These are phyloP conservation scores for Ispidina lecontei DNA, from an alignment of 2,797 vertebrate genomes.

Conservation along the genomic window DNA sequence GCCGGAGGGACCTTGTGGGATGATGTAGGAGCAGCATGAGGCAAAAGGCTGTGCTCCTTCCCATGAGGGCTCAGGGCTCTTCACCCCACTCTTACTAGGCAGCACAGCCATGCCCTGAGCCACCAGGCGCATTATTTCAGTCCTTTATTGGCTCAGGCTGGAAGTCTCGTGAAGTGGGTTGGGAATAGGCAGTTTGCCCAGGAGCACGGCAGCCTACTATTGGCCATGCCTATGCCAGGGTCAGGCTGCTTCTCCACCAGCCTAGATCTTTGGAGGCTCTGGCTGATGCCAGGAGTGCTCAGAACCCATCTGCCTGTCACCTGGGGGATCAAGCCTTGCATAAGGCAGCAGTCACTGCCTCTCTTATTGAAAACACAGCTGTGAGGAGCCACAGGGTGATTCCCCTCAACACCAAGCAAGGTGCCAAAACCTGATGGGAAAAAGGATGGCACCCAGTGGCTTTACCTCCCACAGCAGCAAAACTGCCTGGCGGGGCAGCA, in stretches of 20 bases:
- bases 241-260: neutral
- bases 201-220: rapidly evolving
- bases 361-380: neutral
- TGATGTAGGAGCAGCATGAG: rapidly evolving
- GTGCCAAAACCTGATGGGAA: neutral
- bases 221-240: rapidly evolving
- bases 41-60: rapidly evolving
- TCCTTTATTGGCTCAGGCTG: neutral
- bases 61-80: rapidly evolving
- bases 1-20: rapidly evolving
- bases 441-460: neutral
- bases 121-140: rapidly evolving
- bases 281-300: neutral
- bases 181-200: neutral
- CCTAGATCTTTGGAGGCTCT: neutral
- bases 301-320: rapidly evolving
- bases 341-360: neutral
- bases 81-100: rapidly evolving
- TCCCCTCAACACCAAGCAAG: neutral
- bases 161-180: neutral
- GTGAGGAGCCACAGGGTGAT: neutral
- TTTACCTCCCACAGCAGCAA: neutral
- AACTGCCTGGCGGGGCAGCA: rapidly evolving
- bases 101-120: neutral
- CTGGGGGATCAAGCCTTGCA: neutral